phyloP scores from a whole-genome alignment of 1,140 invertebrate species.

The Camponotus pennsylvanicus region DNA sequence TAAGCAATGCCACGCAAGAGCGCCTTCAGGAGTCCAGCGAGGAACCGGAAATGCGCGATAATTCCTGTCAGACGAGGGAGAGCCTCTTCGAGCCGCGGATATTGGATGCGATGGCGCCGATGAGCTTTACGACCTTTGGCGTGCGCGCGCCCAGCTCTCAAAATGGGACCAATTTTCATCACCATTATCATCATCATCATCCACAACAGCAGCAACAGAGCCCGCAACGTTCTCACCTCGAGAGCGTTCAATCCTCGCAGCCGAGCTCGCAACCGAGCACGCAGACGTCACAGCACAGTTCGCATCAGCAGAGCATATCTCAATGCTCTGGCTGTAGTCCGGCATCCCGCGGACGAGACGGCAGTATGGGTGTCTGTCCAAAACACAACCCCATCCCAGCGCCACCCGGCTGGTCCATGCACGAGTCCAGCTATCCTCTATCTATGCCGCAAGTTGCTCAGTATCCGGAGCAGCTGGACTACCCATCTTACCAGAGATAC shows the following conservation, averaged over 20 bases:
- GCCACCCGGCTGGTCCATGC: slow-evolving; percentile 81
- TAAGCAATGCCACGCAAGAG: slow-evolving; percentile 85
- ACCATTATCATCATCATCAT: slow-evolving; percentile 69
- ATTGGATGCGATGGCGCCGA: slow-evolving; percentile 62
- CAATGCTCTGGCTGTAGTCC: slow-evolving; percentile 79
- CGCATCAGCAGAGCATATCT: slow-evolving; percentile 61
- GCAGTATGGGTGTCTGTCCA: slow-evolving; percentile 73
- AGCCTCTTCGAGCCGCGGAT: slow-evolving; percentile 89
- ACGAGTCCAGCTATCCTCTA: slow-evolving; percentile 75
- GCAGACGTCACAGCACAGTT: slow-evolving; percentile 52
- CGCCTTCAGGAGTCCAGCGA: slow-evolving; percentile 86
- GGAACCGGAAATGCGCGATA: slow-evolving; percentile 90
- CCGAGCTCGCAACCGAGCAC: slow-evolving; percentile 58
- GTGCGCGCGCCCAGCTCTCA: slow-evolving; percentile 73
- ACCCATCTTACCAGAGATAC: slow-evolving; percentile 77
- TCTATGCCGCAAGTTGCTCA: slow-evolving; percentile 51
- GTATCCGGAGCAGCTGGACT: slow-evolving; percentile 73
- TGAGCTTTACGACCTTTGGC: slow-evolving; percentile 82
- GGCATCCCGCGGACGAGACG: slow-evolving; percentile 70
- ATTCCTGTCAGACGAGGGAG: slow-evolving; percentile 92
- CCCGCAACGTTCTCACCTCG: slow-evolving; percentile 65
- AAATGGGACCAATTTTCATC: slow-evolving; percentile 76
- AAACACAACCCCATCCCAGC: slow-evolving; percentile 82
- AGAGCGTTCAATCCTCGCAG: slow-evolving; percentile 69
- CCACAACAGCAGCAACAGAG: slow-evolving; percentile 68